These are phyloP conservation scores for Chiloscyllium punctatum DNA, from an alignment of 2,797 vertebrate genomes.

Conservation along the genomic window DNA sequence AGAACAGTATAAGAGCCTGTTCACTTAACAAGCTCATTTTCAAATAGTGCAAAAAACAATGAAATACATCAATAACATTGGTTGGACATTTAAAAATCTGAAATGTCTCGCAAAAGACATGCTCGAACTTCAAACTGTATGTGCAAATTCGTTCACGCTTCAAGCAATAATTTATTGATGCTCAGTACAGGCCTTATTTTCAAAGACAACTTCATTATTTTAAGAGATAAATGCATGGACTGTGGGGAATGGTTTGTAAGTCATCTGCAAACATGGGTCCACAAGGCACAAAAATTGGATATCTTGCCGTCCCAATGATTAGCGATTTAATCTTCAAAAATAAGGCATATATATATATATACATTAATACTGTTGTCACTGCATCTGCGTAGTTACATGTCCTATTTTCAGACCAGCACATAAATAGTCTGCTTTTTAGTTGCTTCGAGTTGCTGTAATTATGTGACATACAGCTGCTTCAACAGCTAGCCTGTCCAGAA, in stretches of 20 bases:
- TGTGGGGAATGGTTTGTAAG: neutral
- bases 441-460: neutral
- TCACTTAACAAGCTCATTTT: conserved; percentile 1
- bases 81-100: conserved; percentile 6
- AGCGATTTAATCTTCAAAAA: conserved; percentile 30
- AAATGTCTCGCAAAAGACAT: neutral
- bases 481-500: neutral
- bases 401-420: neutral
- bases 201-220: neutral
- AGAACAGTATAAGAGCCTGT: neutral
- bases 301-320: neutral
- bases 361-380: conserved; percentile 17
- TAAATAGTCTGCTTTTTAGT: conserved; percentile 12
- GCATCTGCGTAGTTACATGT: neutral
- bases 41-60: conserved; percentile 28
- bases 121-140: conserved; percentile 11
- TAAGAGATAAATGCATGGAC: neutral
- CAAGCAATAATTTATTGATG: conserved; percentile 24
- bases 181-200: conserved; percentile 24
- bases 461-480: neutral
- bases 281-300: conserved; percentile 20
- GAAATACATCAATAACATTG: conserved; percentile 6
- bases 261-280: neutral
- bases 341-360: conserved; percentile 9
- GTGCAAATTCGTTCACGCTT: conserved; percentile 28